These are phyloP conservation scores for Protonemura montana DNA, from an alignment of 2,888 invertebrate species.

Conservation along the genomic window DNA sequence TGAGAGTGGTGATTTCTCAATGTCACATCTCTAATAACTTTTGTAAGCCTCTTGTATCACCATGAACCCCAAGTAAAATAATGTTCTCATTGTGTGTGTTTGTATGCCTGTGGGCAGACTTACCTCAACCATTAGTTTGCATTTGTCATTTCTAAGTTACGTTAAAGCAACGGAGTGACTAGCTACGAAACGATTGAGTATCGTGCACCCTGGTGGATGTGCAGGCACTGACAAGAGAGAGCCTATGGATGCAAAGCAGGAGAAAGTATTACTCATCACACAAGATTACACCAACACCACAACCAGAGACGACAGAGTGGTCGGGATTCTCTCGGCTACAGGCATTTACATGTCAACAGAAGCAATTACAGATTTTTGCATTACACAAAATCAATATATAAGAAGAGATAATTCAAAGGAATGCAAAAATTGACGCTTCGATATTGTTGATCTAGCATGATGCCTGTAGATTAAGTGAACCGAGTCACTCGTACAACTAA, in stretches of 20 bases:
- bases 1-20: too few species aligned
- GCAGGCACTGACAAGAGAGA: conserved; percentile 45
- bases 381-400: not conserved
- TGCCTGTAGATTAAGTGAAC: not conserved
- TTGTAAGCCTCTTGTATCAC: not conserved
- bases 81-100: conserved; percentile 1
- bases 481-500: not conserved
- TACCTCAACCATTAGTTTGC: conserved; percentile 42
- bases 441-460: not conserved
- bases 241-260: conserved; percentile 51
- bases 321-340: not conserved
- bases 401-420: not conserved
- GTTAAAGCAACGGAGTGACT: conserved; percentile 43
- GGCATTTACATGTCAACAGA: not conserved
- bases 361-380: not conserved
- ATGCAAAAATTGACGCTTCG: not conserved
- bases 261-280: conserved; percentile 48
- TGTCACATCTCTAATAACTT: too few species aligned
- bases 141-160: conserved; percentile 39
- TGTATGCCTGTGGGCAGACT: conserved; percentile 29
- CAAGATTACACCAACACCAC: conserved; percentile 44
- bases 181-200: conserved; percentile 43
- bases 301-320: conserved; percentile 28
- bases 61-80: not conserved
- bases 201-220: conserved; percentile 46